Percentiles rank a stretch among this genome's conserved stretches.
Conservation (phyloP, 2,113 vertebrate genomes). For the Hydrolagus affinis region DNA sequence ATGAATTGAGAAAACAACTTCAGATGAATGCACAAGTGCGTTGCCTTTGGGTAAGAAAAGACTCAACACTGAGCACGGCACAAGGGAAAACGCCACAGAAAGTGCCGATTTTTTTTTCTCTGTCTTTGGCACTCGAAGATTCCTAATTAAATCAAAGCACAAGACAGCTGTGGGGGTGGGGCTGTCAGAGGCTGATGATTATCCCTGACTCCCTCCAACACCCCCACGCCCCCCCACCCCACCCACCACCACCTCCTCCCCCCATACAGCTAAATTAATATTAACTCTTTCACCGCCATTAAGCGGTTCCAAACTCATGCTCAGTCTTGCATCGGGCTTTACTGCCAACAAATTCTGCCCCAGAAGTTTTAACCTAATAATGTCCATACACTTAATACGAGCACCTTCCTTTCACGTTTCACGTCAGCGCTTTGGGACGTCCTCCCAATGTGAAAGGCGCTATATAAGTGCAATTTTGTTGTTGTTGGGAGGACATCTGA, state of each 20-base stretch:
- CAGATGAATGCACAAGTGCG: not conserved
- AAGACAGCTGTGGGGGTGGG: slow-evolving; percentile 17
- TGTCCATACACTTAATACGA: too few species aligned
- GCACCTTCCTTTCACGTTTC: too few species aligned
- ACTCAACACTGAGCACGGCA: not conserved
- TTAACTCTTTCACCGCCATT: slow-evolving; percentile 7
- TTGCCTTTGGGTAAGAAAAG: slow-evolving; percentile 15
- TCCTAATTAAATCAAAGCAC: slow-evolving; percentile 10
- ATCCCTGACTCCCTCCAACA: too few species aligned
- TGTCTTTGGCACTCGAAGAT: not conserved
- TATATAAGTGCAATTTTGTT: too few species aligned
- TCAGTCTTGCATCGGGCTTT: not conserved
- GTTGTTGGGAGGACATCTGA: too few species aligned
- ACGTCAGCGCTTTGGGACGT: too few species aligned
- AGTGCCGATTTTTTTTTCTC: slow-evolving; percentile 19
- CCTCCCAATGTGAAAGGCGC: too few species aligned
- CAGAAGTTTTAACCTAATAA: too few species aligned
- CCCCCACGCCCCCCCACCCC: too few species aligned
- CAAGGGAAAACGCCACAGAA: not conserved
- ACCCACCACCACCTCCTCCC: too few species aligned
- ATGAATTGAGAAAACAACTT: not conserved
- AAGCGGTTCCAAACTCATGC: too few species aligned
- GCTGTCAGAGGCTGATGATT: not conserved
- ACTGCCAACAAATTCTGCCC: not conserved
- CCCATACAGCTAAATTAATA: not conserved